Base-by-base conservation (phyloP, 2,888 invertebrate genomes). In the Embidobia sp. region DNA sequence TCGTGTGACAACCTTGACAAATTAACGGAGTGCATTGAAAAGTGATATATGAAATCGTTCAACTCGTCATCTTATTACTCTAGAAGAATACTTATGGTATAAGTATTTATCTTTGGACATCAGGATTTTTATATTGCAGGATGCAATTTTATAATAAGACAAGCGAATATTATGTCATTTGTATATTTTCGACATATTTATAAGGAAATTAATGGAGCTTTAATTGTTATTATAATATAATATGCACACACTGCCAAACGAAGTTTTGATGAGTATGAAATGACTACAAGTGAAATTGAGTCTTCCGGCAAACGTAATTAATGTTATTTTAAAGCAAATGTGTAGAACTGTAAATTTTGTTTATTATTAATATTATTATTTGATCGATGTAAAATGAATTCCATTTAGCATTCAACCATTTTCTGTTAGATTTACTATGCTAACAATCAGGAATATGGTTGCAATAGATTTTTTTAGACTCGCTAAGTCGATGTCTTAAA, bases 1-100 rank as follows among this genome's bases (percentile, higher is more conserved):
- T 87, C 87, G 13, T 87, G 85, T 69, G 87, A 87, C 75, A 85
- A 85, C 73, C 81, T 87, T 19, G 83, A 85, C 49, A 84, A 84
- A 66, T 67, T 87, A 59, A 79, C 83, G 27, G 85, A 86, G 40
- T 80, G 83, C 35, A 78, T 83, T 44, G 84, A 84, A 57, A 85
- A 85, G 74, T 86, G 59, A 82, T 70, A 44, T 37, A 13, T 53
- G 44, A 26, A 44, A 13, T 35, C 7, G 13, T 44, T 16, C 19
- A n/a, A n/a, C n/a, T n/a, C n/a, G n/a, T n/a, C n/a, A n/a, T n/a
- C n/a, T n/a, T n/a, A n/a, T n/a, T n/a, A n/a, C 27, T 16, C 26
- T 8, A 27, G 8, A 53, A 51, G 26, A 16, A 35, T 57, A 53
- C 55, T 55, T 67, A 55, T 19, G n/a, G 1, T 19, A 18, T 55